phyloP scores from a whole-genome alignment of 1,140 invertebrate genomes.

The Ips typographus region DNA sequence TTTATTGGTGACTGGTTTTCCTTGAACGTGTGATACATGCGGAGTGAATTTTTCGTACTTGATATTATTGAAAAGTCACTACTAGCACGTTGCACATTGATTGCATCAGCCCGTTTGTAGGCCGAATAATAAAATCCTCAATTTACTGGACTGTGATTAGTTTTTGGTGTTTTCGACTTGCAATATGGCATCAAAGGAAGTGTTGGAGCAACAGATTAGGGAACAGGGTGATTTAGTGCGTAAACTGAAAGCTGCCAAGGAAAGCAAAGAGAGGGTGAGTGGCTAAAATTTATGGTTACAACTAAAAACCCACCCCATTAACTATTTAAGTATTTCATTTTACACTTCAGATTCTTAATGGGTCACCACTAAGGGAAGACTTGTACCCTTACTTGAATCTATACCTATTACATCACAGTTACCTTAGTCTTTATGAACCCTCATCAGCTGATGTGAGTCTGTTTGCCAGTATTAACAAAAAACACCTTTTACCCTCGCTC shows the following conservation, averaged over 20 bases:
- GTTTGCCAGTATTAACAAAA: conserved; percentile 50
- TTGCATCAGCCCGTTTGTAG: conserved; percentile 4
- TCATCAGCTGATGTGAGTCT: conserved; percentile 56
- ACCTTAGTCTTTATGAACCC: conserved; percentile 58
- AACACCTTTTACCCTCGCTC: conserved; percentile 51
- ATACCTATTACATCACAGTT: conserved; percentile 58
- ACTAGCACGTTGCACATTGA: not conserved
- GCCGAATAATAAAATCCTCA: not conserved
- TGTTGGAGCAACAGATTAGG: conserved; percentile 62
- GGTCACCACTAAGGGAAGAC: conserved; percentile 35
- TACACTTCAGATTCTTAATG: conserved; percentile 22
- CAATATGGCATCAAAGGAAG: conserved; percentile 24
- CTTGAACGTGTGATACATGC: too few species aligned
- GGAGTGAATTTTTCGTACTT: too few species aligned
- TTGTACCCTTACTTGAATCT: conserved; percentile 48
- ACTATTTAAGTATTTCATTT: not conserved
- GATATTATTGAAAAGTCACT: too few species aligned
- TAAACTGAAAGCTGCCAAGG: conserved; percentile 78
- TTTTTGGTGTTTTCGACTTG: not conserved
- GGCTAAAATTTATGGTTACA: not conserved
- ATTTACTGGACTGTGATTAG: not conserved
- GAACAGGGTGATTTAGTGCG: conserved; percentile 78
- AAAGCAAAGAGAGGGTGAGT: conserved; percentile 68
- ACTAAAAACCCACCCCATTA: not conserved
- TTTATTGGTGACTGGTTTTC: too few species aligned